phyloP scores from a whole-genome alignment of 2,113 vertebrate genomes.

The Orycteropus afer region DNA sequence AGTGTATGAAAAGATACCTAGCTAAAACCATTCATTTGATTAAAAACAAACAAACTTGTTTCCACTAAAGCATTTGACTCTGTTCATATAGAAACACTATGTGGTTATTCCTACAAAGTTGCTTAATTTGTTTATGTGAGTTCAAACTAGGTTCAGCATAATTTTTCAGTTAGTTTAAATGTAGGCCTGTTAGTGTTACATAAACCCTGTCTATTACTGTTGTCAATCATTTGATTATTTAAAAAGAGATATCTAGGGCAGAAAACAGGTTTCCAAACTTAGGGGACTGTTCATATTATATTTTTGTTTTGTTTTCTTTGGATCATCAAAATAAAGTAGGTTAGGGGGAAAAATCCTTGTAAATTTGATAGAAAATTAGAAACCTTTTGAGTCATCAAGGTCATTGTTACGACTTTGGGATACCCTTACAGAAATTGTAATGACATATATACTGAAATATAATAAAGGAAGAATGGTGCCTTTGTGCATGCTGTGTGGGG shows the following conservation, averaged over 20 bases:
- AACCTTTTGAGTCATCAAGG: slow-evolving; percentile 14
- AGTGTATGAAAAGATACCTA: slow-evolving; percentile 26
- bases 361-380: slow-evolving; percentile 42
- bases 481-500: not conserved
- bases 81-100: not conserved
- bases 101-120: slow-evolving; percentile 19
- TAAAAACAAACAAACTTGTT: slow-evolving; percentile 50
- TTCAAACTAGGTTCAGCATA: slow-evolving; percentile 50
- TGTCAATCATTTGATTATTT: slow-evolving; percentile 26
- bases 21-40: slow-evolving; percentile 31
- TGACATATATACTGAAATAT: not conserved
- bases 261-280: slow-evolving; percentile 13
- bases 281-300: slow-evolving; percentile 12
- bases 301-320: slow-evolving; percentile 41
- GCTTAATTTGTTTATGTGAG: slow-evolving; percentile 51
- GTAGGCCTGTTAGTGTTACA: not conserved
- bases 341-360: not conserved
- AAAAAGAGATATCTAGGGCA: not conserved
- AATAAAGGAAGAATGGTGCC: not conserved
- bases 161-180: slow-evolving; percentile 59
- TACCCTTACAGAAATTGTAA: not conserved
- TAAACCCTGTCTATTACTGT: slow-evolving; percentile 31
- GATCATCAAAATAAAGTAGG: not conserved
- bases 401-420: not conserved
- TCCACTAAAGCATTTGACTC: slow-evolving; percentile 28